These are phyloP conservation scores for Baronia brevicornis DNA, from an alignment of 2,888 invertebrate species.

Conservation along the genomic window DNA sequence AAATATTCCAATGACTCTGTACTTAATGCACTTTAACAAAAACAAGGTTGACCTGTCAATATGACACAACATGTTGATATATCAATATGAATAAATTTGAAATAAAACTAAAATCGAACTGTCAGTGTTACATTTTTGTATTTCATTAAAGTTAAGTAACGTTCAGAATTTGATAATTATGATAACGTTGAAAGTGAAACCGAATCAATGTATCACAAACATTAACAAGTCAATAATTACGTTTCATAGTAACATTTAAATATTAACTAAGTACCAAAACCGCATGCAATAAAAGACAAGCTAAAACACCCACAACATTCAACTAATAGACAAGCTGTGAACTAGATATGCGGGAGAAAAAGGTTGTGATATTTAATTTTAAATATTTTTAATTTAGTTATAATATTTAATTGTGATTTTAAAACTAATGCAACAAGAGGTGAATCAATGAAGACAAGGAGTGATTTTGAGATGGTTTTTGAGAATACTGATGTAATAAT, in stretches of 20 bases:
- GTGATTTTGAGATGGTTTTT: conserved; percentile 22
- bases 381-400: neutral
- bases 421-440: conserved; percentile 6
- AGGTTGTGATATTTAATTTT: conserved; percentile 21
- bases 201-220: conserved; percentile 12
- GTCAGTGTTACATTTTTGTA: too few species aligned
- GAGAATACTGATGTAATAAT: conserved; percentile 42
- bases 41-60: too few species aligned
- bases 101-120: too few species aligned
- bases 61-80: too few species aligned
- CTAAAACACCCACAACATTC: conserved; percentile 8
- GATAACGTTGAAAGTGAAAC: conserved; percentile 16
- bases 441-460: neutral
- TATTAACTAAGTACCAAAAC: conserved; percentile 31
- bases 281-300: conserved; percentile 46
- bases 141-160: too few species aligned
- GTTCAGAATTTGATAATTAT: too few species aligned
- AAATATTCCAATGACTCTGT: too few species aligned
- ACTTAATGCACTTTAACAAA: too few species aligned
- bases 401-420: neutral
- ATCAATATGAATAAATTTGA: too few species aligned
- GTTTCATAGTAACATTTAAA: conserved; percentile 3
- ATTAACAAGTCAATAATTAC: conserved; percentile 10
- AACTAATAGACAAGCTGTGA: conserved; percentile 12
- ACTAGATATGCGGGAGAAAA: conserved; percentile 4